A percentile compares a stretch with the other conserved stretches of the same genome.
Evolutionary conservation across 2,888 invertebrate species (phyloP).

Genomic region (Patella pellucida): DNA sequence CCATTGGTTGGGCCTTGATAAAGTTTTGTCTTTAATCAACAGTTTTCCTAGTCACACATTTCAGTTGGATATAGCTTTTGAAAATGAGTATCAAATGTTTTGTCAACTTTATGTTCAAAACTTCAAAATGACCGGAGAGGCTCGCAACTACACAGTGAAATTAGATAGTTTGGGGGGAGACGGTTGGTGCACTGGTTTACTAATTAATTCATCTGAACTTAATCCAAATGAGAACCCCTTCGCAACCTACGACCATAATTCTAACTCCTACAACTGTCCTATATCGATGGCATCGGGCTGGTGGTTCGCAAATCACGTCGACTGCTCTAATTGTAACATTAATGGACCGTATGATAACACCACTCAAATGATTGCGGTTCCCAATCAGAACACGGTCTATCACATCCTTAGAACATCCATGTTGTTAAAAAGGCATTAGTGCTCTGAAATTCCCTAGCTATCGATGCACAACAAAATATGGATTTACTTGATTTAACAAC

Average conservation of each 20-base stretch:
- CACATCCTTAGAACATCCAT: too few species aligned
- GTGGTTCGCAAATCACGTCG: neutral
- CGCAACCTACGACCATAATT: neutral
- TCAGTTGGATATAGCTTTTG: neutral
- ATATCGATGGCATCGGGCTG: neutral
- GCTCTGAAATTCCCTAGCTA: too few species aligned
- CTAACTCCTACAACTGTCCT: neutral
- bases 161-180: neutral
- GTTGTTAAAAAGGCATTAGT: too few species aligned
- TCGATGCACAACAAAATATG: too few species aligned
- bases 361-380: too few species aligned
- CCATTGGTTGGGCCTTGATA: neutral
- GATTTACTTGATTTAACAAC: too few species aligned
- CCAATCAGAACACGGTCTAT: too few species aligned
- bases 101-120: neutral
- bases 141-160: neutral
- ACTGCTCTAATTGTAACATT: neutral
- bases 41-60: neutral
- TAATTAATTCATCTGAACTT: neutral
- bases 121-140: neutral
- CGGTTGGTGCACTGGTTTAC: neutral
- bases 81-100: neutral
- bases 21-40: neutral
- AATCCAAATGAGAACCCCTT: neutral
- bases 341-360: neutral